Base-by-base conservation (phyloP, 2,888 invertebrate species). In the Panzeria rudis region DNA sequence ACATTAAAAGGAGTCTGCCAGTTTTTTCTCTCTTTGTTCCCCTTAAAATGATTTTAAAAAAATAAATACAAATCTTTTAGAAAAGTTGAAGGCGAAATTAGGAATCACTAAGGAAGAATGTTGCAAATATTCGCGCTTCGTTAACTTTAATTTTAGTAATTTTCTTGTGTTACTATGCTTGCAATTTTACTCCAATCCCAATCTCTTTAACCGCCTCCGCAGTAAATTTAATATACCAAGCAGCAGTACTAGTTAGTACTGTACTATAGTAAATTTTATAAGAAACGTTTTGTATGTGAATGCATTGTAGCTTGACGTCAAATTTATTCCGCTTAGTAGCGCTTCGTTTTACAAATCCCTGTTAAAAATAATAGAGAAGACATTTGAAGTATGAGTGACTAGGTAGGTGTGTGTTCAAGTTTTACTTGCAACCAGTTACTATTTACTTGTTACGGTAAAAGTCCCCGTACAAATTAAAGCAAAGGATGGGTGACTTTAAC, bases 131-230 rank as follows among this genome's bases (percentile, higher is more conserved):
- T 90, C 88, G 88, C 89, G 90, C 90, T 90, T 90, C 90, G 90
- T 90, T 90, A 90, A 88, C 88, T 89, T 89, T 89, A 88, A 89
- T 89, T 89, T 89, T 87, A 86, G 88, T 88, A 88, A 89, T 89
- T 90, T 90, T 89, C 88, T 88, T 89, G 38, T 47, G 52, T 89
- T 88, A 64, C 61, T 78, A 25, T 69, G 52, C 66, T 78, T 81
- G 41, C 66, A 78, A 4, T 13, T 32, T 50, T 2, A 15, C 11
- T 38, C 6, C 41, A 17, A 20, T 29, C 35, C 35, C n/a, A 15
- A n/a, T n/a, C 29, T 17, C 11, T 38, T 69, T 20, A 1, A 4
- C 3, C 50, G 3, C 17, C 23, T 20, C 17, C 4, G 29, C 20
- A 47, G 25, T 61, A 68, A 69, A 69, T 77, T 41, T 17, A 32